A percentile compares a stretch with the other conserved stretches of the same genome.
Conservation (phyloP, 2,888 invertebrate genomes). For the Aricia artaxerxes region DNA sequence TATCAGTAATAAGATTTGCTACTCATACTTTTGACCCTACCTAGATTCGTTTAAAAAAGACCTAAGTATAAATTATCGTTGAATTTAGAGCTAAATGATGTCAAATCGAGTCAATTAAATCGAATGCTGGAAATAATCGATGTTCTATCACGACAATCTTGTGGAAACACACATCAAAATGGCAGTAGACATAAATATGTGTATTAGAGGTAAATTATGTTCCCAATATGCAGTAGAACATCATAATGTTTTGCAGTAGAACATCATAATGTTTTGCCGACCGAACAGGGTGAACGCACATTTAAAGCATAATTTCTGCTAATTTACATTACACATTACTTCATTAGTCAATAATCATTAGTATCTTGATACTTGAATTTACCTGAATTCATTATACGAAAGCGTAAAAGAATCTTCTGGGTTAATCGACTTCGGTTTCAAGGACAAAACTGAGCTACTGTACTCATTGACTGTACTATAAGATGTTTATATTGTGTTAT, state of each 20-base stretch:
- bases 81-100: not conserved
- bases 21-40: no score
- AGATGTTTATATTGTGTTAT: no score
- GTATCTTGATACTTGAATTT: no score
- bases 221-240: not conserved
- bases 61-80: not conserved
- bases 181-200: slow-evolving; percentile 21
- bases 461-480: no score
- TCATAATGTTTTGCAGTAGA: not conserved
- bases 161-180: slow-evolving; percentile 19
- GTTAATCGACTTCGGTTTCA: no score
- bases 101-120: slow-evolving; percentile 23
- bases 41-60: not conserved
- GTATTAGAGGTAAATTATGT: slow-evolving; percentile 13
- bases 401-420: no score
- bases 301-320: no score
- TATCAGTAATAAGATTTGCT: no score
- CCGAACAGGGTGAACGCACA: not conserved
- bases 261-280: not conserved
- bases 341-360: no score
- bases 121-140: slow-evolving; percentile 15
- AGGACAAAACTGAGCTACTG: no score
- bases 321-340: no score
- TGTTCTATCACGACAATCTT: slow-evolving; percentile 24
- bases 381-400: no score